Evolutionary conservation across 1,140 invertebrate genomes (phyloP).

Genomic region (Gryllus bimaculatus): DNA sequence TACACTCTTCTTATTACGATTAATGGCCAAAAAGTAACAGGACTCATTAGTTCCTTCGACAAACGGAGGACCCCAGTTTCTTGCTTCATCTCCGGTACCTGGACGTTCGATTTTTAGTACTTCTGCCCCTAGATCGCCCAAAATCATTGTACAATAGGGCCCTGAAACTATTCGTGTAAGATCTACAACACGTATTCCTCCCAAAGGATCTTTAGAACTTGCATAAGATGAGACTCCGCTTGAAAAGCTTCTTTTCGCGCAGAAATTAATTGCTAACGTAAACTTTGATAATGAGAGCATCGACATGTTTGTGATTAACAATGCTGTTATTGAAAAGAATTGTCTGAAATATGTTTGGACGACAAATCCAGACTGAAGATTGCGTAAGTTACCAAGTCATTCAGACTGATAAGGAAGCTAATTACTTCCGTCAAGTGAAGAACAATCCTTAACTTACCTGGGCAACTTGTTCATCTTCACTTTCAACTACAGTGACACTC

Average conservation of each 20-base stretch:
- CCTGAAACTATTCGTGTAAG: constrained; percentile 75
- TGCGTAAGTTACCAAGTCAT: neutral
- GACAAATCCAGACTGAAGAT: neutral
- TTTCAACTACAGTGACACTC: constrained; percentile 10
- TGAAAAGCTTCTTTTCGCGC: neutral
- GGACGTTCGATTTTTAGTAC: constrained; percentile 83
- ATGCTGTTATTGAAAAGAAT: no score
- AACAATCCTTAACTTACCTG: constrained; percentile 7
- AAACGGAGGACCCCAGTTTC: constrained; percentile 91
- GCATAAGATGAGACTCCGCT: neutral
- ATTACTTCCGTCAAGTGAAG: neutral
- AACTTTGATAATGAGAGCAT: no score
- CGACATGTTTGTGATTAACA: no score
- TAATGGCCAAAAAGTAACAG: constrained; percentile 78
- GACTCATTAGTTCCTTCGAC: constrained; percentile 46
- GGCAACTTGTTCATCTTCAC: constrained; percentile 7
- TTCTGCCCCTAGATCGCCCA: constrained; percentile 90
- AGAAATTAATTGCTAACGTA: neutral
- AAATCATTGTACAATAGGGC: constrained; percentile 85
- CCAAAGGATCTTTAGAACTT: constrained; percentile 33
- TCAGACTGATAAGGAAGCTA: neutral
- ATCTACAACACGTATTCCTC: constrained; percentile 68
- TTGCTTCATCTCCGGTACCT: constrained; percentile 75
- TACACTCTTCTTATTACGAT: constrained; percentile 93
- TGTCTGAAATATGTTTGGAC: neutral